phyloP scores from a whole-genome alignment of 2,888 invertebrate genomes.

The Drosophila mettleri region DNA sequence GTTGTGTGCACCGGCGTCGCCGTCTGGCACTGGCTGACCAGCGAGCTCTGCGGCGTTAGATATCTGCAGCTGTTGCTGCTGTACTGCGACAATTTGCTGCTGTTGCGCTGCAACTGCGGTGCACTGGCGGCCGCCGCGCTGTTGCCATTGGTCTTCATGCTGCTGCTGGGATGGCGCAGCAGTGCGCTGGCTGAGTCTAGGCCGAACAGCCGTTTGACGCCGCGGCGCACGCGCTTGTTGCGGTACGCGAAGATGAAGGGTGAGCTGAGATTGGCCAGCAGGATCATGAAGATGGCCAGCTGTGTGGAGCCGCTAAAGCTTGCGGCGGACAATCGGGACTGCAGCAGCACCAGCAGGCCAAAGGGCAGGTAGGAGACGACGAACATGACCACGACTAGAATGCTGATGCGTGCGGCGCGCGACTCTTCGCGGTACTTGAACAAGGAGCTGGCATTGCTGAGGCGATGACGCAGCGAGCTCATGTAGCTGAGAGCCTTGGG shows the following conservation, averaged over 20 bases:
- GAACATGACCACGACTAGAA: slow-evolving; percentile 85
- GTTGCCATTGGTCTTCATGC: slow-evolving; percentile 71
- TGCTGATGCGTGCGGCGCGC: slow-evolving; percentile 94
- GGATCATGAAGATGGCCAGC: slow-evolving; percentile 84
- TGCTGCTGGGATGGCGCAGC: slow-evolving; percentile 81
- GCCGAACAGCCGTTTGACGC: slow-evolving; percentile 84
- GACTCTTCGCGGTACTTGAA: slow-evolving; percentile 95
- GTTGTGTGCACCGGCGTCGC: slow-evolving; percentile 66
- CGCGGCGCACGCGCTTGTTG: slow-evolving; percentile 85
- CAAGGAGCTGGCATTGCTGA: slow-evolving; percentile 93
- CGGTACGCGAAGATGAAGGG: slow-evolving; percentile 85
- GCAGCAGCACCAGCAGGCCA: slow-evolving; percentile 83
- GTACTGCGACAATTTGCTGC: slow-evolving; percentile 84
- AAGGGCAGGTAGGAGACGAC: slow-evolving; percentile 85
- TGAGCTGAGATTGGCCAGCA: slow-evolving; percentile 84
- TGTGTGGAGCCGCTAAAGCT: slow-evolving; percentile 83
- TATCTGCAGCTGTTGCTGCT: slow-evolving; percentile 84
- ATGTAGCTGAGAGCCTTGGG: slow-evolving; percentile 86
- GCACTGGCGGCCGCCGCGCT: slow-evolving; percentile 41
- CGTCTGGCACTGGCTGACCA: slow-evolving; percentile 63
- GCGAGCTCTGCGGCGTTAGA: slow-evolving; percentile 82
- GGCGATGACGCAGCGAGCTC: slow-evolving; percentile 90
- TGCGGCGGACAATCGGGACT: slow-evolving; percentile 81
- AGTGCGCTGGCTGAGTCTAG: slow-evolving; percentile 77
- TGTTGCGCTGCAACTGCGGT: slow-evolving; percentile 82